A percentile compares a stretch with the other conserved stretches of the same genome.
phyloP scores from a whole-genome alignment of 2,113 vertebrate species.

The Sminthopsis crassicaudata region DNA sequence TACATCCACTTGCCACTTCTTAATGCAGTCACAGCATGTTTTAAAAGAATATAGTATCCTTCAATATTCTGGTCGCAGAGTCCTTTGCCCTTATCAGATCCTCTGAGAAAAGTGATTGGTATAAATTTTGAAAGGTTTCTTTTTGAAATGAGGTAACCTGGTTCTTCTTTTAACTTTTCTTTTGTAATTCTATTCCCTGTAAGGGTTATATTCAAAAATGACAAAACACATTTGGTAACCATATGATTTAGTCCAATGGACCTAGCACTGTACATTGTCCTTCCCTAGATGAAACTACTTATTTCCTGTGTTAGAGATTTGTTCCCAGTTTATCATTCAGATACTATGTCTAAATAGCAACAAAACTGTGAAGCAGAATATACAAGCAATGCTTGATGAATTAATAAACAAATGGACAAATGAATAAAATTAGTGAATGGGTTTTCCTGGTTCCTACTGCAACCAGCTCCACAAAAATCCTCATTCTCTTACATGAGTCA shows the following conservation, averaged over 20 bases:
- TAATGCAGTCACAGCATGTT: background rate
- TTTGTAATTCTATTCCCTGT: background rate
- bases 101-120: background rate
- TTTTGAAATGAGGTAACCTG: background rate
- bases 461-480: background rate
- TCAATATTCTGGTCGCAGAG: background rate
- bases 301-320: background rate
- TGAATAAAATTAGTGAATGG: background rate
- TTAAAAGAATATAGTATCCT: background rate
- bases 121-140: background rate
- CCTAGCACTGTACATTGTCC: background rate
- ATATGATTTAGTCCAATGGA: background rate
- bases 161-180: background rate
- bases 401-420: background rate
- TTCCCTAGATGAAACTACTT: fast-evolving
- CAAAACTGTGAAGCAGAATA: background rate
- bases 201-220: background rate
- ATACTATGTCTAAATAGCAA: background rate
- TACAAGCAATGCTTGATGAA: background rate
- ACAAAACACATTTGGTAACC: background rate
- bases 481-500: background rate
- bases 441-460: background rate
- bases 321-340: background rate
- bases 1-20: background rate
- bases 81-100: background rate